Percentiles rank a stretch among this genome's conserved stretches.
These are phyloP conservation scores for Sebastes trivittatus DNA, from an alignment of 2,797 vertebrate species.

Conservation along the genomic window DNA sequence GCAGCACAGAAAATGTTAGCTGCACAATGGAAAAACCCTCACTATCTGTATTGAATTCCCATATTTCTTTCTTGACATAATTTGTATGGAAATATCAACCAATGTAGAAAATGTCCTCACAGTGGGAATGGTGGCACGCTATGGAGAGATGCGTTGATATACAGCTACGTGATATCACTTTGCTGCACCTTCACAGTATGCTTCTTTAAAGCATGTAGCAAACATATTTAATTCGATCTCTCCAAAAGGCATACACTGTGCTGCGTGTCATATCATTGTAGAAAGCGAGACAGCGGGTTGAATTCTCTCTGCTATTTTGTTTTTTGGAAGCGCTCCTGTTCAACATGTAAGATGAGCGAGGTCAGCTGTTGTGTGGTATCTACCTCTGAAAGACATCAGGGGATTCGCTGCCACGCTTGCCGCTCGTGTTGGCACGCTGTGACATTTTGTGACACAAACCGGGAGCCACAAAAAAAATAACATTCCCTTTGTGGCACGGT, in stretches of 20 bases:
- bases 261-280: neutral
- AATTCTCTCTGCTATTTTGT: neutral
- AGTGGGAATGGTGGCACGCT: neutral
- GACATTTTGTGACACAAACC: conserved; percentile 47
- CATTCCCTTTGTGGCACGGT: conserved; percentile 37
- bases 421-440: conserved; percentile 17
- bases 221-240: neutral
- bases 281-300: neutral
- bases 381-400: conserved; percentile 36
- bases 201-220: neutral
- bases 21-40: neutral
- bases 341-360: neutral
- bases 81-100: conserved; percentile 4
- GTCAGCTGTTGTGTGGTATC: conserved; percentile 14
- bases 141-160: neutral
- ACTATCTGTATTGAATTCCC: neutral
- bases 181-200: neutral
- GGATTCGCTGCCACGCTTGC: conserved; percentile 18
- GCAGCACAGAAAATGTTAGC: neutral
- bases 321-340: neutral
- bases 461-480: conserved; percentile 20
- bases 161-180: neutral
- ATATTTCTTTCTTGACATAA: neutral
- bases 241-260: neutral
- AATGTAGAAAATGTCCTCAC: neutral